phyloP scores from a whole-genome alignment of 2,113 vertebrate species.

The Tauraco erythrolophus region DNA sequence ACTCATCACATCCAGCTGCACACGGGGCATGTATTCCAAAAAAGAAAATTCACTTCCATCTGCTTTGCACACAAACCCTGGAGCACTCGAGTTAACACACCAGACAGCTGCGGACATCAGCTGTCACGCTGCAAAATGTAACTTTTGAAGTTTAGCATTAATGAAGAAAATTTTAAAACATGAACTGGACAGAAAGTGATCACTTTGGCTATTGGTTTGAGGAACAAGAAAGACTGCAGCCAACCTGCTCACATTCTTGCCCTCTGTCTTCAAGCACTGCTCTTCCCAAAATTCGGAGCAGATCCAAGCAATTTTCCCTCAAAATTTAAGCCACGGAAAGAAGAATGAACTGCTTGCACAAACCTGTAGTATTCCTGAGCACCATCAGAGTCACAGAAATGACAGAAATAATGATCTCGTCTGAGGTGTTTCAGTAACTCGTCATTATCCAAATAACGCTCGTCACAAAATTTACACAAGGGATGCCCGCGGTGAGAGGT shows the following conservation, averaged over 20 bases:
- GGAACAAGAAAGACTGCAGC: background rate
- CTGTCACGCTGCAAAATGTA: background rate
- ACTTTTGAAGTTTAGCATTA: background rate
- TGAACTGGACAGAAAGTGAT: background rate
- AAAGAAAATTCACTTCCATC: background rate
- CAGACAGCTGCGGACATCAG: background rate
- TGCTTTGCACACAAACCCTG: background rate
- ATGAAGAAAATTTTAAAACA: background rate
- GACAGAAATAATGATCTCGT: conserved; percentile 96
- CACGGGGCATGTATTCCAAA: fast-evolving
- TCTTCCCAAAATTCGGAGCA: background rate
- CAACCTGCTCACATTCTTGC: background rate
- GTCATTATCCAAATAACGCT: conserved; percentile 95
- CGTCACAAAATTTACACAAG: conserved; percentile 96
- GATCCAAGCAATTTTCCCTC: background rate
- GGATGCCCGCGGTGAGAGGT: conserved; percentile 96
- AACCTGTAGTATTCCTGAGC: conserved; percentile 98
- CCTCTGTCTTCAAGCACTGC: background rate
- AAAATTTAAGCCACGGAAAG: background rate
- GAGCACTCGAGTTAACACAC: background rate
- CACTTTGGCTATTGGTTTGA: background rate
- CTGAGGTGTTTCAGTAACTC: conserved; percentile 94
- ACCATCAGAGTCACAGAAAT: conserved; percentile 96
- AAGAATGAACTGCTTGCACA: background rate
- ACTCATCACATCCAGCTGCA: background rate